Percentiles rank a stretch among this genome's conserved stretches.
Evolutionary conservation across 2,797 vertebrate genomes (phyloP).

Genomic region (Peromyscus melanophrys): DNA sequence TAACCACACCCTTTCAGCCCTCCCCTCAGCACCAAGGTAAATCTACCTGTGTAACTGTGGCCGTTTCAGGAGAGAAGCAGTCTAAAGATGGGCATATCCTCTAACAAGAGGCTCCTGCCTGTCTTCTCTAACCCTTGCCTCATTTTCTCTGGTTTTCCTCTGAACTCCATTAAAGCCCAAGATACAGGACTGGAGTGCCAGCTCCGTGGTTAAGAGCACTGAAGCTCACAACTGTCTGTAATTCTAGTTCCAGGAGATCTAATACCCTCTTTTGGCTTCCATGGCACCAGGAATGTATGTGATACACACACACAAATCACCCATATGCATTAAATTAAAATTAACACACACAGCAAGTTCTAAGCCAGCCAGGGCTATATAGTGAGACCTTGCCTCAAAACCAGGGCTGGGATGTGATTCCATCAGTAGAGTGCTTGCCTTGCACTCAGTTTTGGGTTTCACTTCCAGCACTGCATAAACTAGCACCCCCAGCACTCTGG

Average conservation of each 20-base stretch:
- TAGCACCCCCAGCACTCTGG: not conserved
- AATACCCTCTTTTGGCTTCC: not conserved
- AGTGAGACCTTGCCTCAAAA: not conserved
- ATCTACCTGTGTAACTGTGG: not conserved
- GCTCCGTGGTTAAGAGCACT: not conserved
- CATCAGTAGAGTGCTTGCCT: not conserved
- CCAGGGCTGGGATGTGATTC: not conserved
- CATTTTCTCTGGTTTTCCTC: constrained; percentile 38
- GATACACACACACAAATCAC: not conserved
- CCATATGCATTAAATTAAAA: not conserved
- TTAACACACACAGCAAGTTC: not conserved
- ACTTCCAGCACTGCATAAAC: not conserved
- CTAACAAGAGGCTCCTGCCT: not conserved
- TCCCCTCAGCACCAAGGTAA: not conserved
- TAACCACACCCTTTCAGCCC: constrained; percentile 13
- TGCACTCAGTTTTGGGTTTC: not conserved
- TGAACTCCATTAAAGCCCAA: constrained; percentile 42
- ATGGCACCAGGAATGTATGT: not conserved
- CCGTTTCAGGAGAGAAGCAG: no score
- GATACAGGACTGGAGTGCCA: not conserved
- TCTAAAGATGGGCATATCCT: not conserved
- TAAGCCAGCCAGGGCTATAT: not conserved
- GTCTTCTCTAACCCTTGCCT: not conserved
- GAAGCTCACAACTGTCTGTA: not conserved
- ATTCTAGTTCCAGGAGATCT: not conserved